Conservation (phyloP, 2,888 invertebrate species). For the Leptopilina myrica region DNA sequence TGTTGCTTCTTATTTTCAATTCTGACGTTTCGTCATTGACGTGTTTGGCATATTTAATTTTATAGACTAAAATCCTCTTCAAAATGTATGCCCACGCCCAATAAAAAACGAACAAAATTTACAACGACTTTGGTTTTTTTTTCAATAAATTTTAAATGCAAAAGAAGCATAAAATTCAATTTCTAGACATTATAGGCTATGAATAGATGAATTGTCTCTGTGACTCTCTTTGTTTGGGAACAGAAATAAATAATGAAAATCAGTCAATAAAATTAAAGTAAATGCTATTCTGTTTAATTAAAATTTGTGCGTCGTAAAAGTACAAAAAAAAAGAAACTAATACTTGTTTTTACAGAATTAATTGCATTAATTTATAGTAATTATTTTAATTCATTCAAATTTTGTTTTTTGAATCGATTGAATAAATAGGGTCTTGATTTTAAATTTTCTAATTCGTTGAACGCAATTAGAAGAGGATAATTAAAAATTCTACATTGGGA, state of each 20-base stretch:
- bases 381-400: no score
- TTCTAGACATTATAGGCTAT: conserved; percentile 15
- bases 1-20: conserved; percentile 19
- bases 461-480: no score
- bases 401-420: no score
- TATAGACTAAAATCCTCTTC: background rate
- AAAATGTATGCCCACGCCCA: conserved; percentile 16
- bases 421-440: no score
- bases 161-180: conserved; percentile 24
- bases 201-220: conserved; percentile 33
- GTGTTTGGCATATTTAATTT: conserved; percentile 16
- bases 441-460: no score
- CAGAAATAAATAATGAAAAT: conserved; percentile 22
- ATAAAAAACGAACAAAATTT: conserved; percentile 9
- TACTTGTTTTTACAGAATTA: no score
- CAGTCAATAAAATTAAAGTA: conserved; percentile 15
- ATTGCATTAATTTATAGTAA: no score
- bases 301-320: background rate
- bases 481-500: background rate
- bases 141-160: conserved; percentile 32
- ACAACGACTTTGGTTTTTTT: background rate
- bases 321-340: background rate
- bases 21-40: conserved; percentile 1
- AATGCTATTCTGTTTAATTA: background rate
- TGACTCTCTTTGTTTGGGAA: conserved; percentile 5